Percentiles rank a stretch among this genome's conserved stretches.
These are phyloP conservation scores for Bellardia pandia DNA, from an alignment of 2,888 invertebrate genomes.

Conservation along the genomic window DNA sequence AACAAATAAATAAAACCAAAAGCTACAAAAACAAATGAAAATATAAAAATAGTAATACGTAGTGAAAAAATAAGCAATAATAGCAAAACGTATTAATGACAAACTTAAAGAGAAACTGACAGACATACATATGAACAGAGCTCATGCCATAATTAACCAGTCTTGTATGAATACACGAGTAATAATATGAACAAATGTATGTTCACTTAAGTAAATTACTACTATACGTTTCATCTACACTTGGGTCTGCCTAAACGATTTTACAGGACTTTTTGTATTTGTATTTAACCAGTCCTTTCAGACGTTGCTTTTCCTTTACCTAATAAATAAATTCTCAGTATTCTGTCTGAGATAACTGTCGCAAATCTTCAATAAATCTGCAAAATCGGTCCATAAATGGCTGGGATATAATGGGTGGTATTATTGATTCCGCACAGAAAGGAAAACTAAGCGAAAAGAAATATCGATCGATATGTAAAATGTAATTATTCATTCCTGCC, in stretches of 20 bases:
- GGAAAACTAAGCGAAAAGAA: no score
- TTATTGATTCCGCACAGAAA: no score
- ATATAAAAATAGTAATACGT: conserved; percentile 1
- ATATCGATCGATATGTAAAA: no score
- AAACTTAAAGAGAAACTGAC: conserved; percentile 5
- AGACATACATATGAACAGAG: conserved; percentile 2
- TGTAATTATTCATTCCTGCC: no score
- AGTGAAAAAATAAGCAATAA: conserved; percentile 20
- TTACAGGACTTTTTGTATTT: not conserved
- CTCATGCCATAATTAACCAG: conserved; percentile 64
- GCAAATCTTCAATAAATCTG: no score
- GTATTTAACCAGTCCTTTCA: no score
- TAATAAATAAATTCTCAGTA: no score
- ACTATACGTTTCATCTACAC: conserved; percentile 20
- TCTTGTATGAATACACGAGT: conserved; percentile 49
- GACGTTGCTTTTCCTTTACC: no score
- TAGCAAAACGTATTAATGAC: conserved; percentile 13
- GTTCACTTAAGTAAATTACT: conserved; percentile 19
- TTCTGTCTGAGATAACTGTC: no score
- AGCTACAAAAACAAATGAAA: conserved; percentile 10
- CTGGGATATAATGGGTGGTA: no score
- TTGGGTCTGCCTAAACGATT: not conserved
- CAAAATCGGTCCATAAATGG: no score
- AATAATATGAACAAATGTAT: not conserved
- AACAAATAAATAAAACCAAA: conserved; percentile 41